Base-by-base conservation (phyloP, 2,888 invertebrate species). In the Caenorhabditis doughertyi region DNA sequence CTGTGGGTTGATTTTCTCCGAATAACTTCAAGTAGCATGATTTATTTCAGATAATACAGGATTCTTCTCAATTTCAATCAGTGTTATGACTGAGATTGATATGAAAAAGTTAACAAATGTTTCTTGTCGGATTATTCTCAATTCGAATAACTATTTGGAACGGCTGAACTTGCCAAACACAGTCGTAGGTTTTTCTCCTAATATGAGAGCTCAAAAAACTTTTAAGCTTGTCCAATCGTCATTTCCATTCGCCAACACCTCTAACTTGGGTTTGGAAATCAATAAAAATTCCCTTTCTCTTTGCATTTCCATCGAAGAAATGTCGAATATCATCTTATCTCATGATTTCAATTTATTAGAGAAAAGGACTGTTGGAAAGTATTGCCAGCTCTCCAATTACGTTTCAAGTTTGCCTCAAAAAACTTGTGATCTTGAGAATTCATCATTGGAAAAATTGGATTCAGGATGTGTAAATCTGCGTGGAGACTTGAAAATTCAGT, bases 131-230 rank as follows among this genome's bases (percentile, higher is more conserved):
- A n/a, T 65, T 0, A 35, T 35, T 16, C 51, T 65, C 11, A 39
- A 16, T 1, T 49, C 65, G 0, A 65, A 65, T 16, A 3, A 3
- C 1, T 21, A 32, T 16, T 16, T 60, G 23, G 27, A 23, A 25
- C 42, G 44, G 13, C 23, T 65, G 23, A 65, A 65, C 7, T 32
- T 65, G 21, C 51, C 65, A 16, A 49, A 49, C 16, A 49, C 51
- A 32, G 16, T 51, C 18, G 65, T 64, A 11, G 23, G 49, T 39
- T 42, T 39, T n/a, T n/a, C n/a, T n/a, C n/a, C n/a, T n/a, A n/a
- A n/a, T n/a, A n/a, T 3, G 3, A 18, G 18, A 4, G n/a, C 21
- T 35, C 35, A 35, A 5, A 35, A 9, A 35, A 35, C n/a, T n/a
- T n/a, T n/a, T 32, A 4, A 32, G 4, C 5, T 32, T 32, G 4